Base-by-base conservation (phyloP, 2,888 invertebrate species). In the Blomia tropicalis region DNA sequence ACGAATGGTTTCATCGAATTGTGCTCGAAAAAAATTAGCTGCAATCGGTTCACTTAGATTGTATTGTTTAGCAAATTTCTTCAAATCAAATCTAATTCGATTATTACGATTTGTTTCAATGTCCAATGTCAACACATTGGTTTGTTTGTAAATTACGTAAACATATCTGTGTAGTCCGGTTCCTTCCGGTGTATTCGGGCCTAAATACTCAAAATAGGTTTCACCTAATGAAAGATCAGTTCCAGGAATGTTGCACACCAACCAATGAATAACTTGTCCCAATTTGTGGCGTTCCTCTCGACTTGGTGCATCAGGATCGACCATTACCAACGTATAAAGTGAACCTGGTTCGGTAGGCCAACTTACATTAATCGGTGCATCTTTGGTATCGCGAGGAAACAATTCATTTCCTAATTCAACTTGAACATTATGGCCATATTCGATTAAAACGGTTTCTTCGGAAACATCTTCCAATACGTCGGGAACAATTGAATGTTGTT, bases 201-300 rank as follows among this genome's bases (percentile, higher is more conserved):
- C 76, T 44, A 75, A 68, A 68, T 76, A 77, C 43, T 71, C 72
- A 2, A 74, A 69, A 30, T 74, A 67, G 3, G 68, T 69, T 41
- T 75, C 72, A 59, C 77, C 76, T 44, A 71, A 70, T 47, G 64
- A 63, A 31, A 77, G 67, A 59, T 74, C 70, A 64, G 66, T 69
- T 51, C 74, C 75, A 11, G 75, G 74, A 63, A 77, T 73, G 66
- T 77, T 77, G 27, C 72, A 72, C 17, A 77, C 73, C 36, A 76
- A 68, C 77, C 77, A 77, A 67, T 77, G 77, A 56, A 74, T 73
- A 72, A 74, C 75, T 67, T 77, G 75, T 5, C 76, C 70, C 66
- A 70, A 71, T 58, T 70, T 73, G 3, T 75, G 36, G 7, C 51
- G 75, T 32, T 76, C 72, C 31, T 68, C 66, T 22, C 76, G 69